These are phyloP conservation scores for Panthera uncia DNA, from an alignment of 2,113 vertebrate species.

Conservation along the genomic window DNA sequence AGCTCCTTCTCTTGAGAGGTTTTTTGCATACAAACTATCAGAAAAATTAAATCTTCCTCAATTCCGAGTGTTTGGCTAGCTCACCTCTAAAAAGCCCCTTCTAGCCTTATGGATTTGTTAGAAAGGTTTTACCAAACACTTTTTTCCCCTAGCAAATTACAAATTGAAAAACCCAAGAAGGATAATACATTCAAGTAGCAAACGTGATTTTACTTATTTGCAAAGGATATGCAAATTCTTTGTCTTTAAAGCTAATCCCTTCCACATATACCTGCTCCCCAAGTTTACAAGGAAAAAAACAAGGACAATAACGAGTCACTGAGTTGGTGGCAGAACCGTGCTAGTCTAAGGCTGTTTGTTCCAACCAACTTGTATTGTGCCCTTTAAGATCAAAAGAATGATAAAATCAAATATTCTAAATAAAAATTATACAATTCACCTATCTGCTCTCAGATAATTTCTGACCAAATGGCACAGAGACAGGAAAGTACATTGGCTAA, in stretches of 20 bases:
- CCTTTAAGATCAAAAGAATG: not conserved
- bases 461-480: not conserved
- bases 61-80: not conserved
- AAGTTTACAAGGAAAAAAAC: not conserved
- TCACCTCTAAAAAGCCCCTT: not conserved
- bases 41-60: not conserved
- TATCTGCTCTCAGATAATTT: not conserved
- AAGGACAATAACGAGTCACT: not conserved
- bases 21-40: constrained; percentile 35
- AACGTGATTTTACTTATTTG: constrained; percentile 30
- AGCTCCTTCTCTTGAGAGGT: not conserved
- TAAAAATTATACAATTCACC: not conserved
- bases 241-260: not conserved
- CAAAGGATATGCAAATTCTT: constrained; percentile 36
- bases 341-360: not conserved
- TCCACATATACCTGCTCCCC: not conserved
- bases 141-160: not conserved
- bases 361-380: not conserved
- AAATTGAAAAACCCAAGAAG: not conserved
- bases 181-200: not conserved
- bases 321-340: not conserved
- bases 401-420: not conserved
- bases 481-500: not conserved
- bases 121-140: not conserved
- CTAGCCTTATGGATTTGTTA: not conserved